Base-by-base conservation (phyloP, 2,113 vertebrate species). In the Pseudorectes ferrugineus region DNA sequence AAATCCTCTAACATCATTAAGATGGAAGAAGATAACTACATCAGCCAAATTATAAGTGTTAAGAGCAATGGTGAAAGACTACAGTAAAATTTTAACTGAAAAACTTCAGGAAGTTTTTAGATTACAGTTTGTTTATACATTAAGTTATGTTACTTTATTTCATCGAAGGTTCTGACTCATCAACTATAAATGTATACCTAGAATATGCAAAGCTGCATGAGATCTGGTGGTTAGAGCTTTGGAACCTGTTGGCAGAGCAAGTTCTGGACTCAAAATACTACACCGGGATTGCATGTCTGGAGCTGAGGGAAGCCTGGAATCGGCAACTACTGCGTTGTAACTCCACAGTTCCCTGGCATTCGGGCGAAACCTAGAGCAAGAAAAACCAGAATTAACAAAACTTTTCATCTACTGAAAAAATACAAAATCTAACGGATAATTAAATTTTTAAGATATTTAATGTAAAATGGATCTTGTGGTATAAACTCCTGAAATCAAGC, bases 311-410 rank as follows among this genome's bases (percentile, higher is more conserved):
- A 99, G 98, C 70, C 99, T 98, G 79, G 99, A 99, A 89, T 99
- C 99, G 1, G 99, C 99, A 83, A 99, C 99, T 71, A 99, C 99
- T 3, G 99, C 99, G 25, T 99, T 99, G 97, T 99, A 99, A 94
- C 99, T 99, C 99, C 99, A 99, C 96, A 99, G 98, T 82, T 99
- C 99, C 93, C 98, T 98, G 12, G 98, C 97, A 59, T 97, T 98
- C 13, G 99, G 98, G 65, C 98, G 97, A 96, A 99, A 99, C 97
- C 99, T 99, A 57, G 57, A 45, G 36, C 62, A 89, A 92, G 95
- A 96, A 68, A 48, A 91, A 55, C 75, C 1, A 88, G 42, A 80
- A 43, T 29, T 42, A 79, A 72, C 85, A 86, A 68, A 38, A 48
- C 2, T 45, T 73, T 63, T 28, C 9, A 63, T 15, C 59, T 51